Percentiles rank a stretch among this genome's conserved stretches.
phyloP scores from a whole-genome alignment of 30 jellyfish, hydroid and myxozoan species.

The Catostylus mosaicus region DNA sequence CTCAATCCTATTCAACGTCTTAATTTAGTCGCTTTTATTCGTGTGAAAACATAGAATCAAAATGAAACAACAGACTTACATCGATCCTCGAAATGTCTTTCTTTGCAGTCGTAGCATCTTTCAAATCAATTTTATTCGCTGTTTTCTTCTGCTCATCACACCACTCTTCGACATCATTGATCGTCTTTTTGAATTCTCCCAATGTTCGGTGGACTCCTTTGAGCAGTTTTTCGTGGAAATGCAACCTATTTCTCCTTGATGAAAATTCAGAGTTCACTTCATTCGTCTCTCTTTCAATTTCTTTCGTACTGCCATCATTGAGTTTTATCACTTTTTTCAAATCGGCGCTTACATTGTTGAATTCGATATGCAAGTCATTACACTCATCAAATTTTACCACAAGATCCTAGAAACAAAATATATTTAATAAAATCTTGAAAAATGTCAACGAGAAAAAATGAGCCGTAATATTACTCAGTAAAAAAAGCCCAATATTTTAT shows the following conservation, averaged over 20 bases:
- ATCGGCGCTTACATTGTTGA: conserved; percentile 52
- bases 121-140: conserved; percentile 49
- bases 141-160: conserved; percentile 58
- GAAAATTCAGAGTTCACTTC: conserved; percentile 48
- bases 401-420: conserved; percentile 58
- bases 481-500: too few relatives aligned
- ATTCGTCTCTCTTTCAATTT: conserved; percentile 45
- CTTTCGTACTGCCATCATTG: conserved; percentile 58
- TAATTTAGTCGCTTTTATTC: too few relatives aligned
- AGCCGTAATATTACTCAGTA: too few relatives aligned
- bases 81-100: conserved; percentile 70
- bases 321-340: conserved; percentile 50
- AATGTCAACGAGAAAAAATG: too few relatives aligned
- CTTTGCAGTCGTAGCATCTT: conserved; percentile 70
- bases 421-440: too few relatives aligned
- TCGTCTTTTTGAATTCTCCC: conserved; percentile 41
- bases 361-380: conserved; percentile 57
- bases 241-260: conserved; percentile 37
- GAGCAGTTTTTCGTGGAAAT: conserved; percentile 35
- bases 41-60: too few relatives aligned
- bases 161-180: conserved; percentile 64
- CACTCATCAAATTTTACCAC: conserved; percentile 41
- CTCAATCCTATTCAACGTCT: too few relatives aligned
- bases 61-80: conserved; percentile 71
- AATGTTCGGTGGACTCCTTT: conserved; percentile 66